Percentiles rank a stretch among this genome's conserved stretches.
Conservation (phyloP, 2,888 invertebrate genomes). For the Nebria salina region DNA sequence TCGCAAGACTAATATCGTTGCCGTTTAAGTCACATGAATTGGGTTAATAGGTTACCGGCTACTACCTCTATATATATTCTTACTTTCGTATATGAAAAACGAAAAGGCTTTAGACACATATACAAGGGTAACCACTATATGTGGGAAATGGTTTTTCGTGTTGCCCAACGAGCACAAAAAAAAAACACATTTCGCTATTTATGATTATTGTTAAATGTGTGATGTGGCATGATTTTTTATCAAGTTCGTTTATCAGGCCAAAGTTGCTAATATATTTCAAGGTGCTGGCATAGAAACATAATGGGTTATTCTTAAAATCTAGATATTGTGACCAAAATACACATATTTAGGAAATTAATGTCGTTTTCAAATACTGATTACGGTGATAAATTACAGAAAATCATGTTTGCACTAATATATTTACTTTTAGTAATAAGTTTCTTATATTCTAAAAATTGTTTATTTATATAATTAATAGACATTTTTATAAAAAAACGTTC, state of each 20-base stretch:
- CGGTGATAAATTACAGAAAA: neutral
- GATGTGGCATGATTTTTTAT: neutral
- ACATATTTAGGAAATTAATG: neutral
- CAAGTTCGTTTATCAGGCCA: neutral
- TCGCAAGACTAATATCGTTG: slow-evolving; percentile 9
- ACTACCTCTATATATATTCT: neutral
- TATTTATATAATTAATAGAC: too few relatives aligned
- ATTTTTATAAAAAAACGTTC: too few relatives aligned
- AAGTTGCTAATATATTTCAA: neutral
- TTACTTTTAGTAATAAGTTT: too few relatives aligned
- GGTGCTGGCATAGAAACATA: neutral
- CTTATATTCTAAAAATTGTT: too few relatives aligned
- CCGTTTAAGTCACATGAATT: slow-evolving; percentile 10
- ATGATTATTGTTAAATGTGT: neutral
- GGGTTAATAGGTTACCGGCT: slow-evolving; percentile 9
- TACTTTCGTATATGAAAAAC: neutral
- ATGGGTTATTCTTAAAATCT: neutral
- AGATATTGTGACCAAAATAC: neutral
- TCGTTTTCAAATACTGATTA: neutral
- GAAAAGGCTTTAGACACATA: neutral
- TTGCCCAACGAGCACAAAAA: neutral
- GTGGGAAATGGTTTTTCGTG: neutral
- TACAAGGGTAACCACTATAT: neutral
- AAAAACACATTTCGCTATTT: neutral
- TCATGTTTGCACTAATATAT: too few relatives aligned